Evolutionary conservation across 2,888 invertebrate species (phyloP).

Genomic region (Heliconius erato): DNA sequence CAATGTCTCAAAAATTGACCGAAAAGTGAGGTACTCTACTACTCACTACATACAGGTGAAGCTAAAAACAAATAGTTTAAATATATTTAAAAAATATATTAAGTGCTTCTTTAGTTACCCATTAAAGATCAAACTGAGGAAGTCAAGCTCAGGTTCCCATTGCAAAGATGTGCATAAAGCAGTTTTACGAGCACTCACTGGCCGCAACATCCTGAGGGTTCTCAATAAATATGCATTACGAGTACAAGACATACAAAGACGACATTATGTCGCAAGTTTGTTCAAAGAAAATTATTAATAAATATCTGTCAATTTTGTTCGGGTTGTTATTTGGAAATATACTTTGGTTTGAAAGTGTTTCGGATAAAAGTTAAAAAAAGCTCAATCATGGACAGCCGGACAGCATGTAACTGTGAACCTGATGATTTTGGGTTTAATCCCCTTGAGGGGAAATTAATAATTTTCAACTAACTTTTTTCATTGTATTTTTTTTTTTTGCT

Average conservation of each 20-base stretch:
- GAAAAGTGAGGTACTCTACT: neutral
- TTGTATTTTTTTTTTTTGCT: no score
- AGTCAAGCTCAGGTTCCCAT: constrained; percentile 38
- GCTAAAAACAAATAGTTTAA: neutral
- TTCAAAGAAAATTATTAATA: neutral
- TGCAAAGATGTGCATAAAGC: constrained; percentile 59
- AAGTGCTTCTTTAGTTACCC: neutral
- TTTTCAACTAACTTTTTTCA: no score
- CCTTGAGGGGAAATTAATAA: no score
- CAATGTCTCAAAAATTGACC: no score
- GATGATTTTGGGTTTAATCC: no score
- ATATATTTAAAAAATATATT: neutral
- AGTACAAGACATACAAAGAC: neutral
- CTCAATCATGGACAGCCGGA: no score
- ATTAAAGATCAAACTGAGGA: constrained; percentile 38
- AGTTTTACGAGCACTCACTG: constrained; percentile 63
- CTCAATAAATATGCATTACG: constrained; percentile 64
- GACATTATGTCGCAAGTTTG: neutral
- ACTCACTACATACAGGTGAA: neutral
- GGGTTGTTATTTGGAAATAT: neutral
- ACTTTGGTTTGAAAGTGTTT: neutral
- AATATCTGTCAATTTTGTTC: neutral
- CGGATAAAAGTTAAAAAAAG: no score
- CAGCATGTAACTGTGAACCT: no score
- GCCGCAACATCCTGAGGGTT: constrained; percentile 66